These are phyloP conservation scores for Tinea trinotella DNA, from an alignment of 2,888 invertebrate species.

Conservation along the genomic window DNA sequence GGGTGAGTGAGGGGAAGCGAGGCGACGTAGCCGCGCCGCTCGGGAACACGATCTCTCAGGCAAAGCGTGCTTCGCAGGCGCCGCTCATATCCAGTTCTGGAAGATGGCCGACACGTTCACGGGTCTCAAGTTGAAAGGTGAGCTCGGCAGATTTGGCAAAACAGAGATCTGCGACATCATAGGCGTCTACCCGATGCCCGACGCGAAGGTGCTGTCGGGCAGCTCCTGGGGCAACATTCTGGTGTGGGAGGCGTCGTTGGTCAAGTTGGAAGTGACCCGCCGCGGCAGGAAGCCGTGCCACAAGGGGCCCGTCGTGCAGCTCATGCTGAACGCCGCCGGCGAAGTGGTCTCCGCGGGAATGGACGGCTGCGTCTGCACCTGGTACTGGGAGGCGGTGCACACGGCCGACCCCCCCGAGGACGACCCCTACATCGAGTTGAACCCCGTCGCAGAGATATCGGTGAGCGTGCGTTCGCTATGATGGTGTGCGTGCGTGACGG, in stretches of 20 bases:
- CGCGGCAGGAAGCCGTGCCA: constrained; percentile 83
- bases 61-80: constrained; percentile 47
- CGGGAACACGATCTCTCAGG: not conserved
- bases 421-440: constrained; percentile 83
- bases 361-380: constrained; percentile 85
- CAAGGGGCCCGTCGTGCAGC: constrained; percentile 76
- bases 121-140: constrained; percentile 89
- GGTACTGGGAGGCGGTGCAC: constrained; percentile 95
- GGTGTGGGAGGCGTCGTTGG: constrained; percentile 91
- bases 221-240: constrained; percentile 93
- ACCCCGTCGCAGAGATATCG: constrained; percentile 88
- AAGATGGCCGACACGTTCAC: constrained; percentile 94
- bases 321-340: constrained; percentile 55
- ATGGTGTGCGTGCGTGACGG: constrained; percentile 50
- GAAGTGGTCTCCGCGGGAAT: constrained; percentile 70
- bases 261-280: constrained; percentile 86
- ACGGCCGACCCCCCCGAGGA: constrained; percentile 88
- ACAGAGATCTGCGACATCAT: constrained; percentile 93
- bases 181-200: constrained; percentile 87
- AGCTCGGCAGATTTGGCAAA: constrained; percentile 91
- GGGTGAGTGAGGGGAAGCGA: constrained; percentile 66
- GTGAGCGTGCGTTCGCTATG: constrained; percentile 40
- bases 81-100: constrained; percentile 92
- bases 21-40: not conserved
- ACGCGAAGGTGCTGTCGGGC: constrained; percentile 91